Base-by-base conservation (phyloP, 1,140 invertebrate species). In the Zaprionus davidi region DNA sequence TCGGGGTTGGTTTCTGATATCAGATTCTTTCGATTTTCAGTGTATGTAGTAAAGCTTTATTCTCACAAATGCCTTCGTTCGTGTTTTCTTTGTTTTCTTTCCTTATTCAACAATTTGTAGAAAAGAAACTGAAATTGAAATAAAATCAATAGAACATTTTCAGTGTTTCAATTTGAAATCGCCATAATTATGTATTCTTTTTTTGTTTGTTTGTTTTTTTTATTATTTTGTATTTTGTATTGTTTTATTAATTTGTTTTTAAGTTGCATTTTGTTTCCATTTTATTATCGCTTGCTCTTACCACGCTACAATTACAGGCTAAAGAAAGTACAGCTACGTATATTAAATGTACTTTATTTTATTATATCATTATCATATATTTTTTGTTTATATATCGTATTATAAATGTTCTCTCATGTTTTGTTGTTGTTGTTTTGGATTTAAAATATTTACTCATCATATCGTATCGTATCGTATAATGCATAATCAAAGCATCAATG, bases 231-330 rank as follows among this genome's bases (percentile, higher is more conserved):
- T 67, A 60, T 55, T 51, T 72, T 81, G 78, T 73, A 75, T 87
- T 77, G 72, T 72, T 81, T 85, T 79, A 78, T 87, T 77, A 76
- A 86, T 82, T 81, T 81, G 75, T 77, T 88, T 87, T 87, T 85
- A 84, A 75, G 71, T 78, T 78, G 76, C 83, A 90, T 88, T 71
- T 88, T 90, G 53, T 76, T 72, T 87, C 71, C 83, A 88, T 87
- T 87, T 87, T 77, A 77, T 87, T 87, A 87, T 87, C 87, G 79
- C 70, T 87, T 79, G 78, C 78, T 79, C 85, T 88, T 87, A 87
- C 65, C 22, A 53, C n/a, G 7, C 64, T 73, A 80, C n/a, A 75
- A 63, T 85, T 87, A 87, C 85, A 81, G 31, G 31, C 84, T 88
- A 87, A 69, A 73, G 74, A 76, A 79, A 77, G 79, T 84, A 81